phyloP scores from a whole-genome alignment of 2,888 invertebrate genomes.

The Cataglyphis rosenhaueri region DNA sequence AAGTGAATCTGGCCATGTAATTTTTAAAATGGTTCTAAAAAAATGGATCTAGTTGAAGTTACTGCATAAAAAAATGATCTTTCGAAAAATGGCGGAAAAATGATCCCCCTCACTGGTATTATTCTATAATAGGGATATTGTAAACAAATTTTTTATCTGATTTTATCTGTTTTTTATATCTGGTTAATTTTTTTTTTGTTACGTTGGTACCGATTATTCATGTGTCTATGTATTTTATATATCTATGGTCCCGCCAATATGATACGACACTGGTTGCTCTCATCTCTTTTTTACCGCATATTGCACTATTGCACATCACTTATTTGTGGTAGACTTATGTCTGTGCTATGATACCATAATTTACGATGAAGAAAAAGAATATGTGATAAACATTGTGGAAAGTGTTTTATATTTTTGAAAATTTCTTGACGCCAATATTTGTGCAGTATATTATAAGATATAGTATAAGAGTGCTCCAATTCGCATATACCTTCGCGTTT shows the following conservation, averaged over 20 bases:
- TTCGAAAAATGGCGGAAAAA: no score
- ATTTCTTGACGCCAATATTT: not conserved
- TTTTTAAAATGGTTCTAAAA: no score
- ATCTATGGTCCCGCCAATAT: constrained; percentile 3
- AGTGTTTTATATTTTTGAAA: not conserved
- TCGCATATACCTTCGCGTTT: not conserved
- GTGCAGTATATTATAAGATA: not conserved
- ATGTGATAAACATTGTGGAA: not conserved
- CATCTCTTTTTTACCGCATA: not conserved
- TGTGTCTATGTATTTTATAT: not conserved
- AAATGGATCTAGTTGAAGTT: no score
- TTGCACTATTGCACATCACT: no score
- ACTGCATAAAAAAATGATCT: no score
- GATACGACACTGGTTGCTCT: not conserved
- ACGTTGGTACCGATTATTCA: not conserved
- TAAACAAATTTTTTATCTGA: no score
- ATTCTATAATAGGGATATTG: not conserved
- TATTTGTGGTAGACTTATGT: no score
- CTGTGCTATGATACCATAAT: not conserved
- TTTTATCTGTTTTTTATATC: no score
- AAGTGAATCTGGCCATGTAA: no score
- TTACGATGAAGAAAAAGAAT: no score
- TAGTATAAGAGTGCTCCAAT: not conserved
- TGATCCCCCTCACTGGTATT: no score
- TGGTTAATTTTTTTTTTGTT: not conserved